Evolutionary conservation across 2,888 invertebrate species (phyloP).

Genomic region (Cerastoderma edule): DNA sequence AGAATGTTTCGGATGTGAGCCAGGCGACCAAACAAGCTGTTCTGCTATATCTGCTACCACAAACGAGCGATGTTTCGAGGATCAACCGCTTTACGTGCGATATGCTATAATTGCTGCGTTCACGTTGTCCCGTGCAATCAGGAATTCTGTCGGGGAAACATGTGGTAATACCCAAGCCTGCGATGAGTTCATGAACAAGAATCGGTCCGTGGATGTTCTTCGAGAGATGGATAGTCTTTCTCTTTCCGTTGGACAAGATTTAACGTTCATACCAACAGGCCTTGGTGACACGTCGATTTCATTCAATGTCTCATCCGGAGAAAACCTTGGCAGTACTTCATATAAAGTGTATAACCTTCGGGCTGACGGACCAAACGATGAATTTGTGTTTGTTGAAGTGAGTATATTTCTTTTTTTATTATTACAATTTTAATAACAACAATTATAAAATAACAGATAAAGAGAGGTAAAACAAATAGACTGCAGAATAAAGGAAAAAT

Average conservation of each 20-base stretch:
- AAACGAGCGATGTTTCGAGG: neutral
- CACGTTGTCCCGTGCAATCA: neutral
- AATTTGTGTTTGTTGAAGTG: neutral
- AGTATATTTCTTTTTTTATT: neutral
- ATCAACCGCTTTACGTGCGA: neutral
- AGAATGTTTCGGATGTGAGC: neutral
- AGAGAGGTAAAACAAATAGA: too few relatives aligned
- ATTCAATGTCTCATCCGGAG: neutral
- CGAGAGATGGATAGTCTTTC: neutral
- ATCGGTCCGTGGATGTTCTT: neutral
- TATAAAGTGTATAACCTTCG: conserved; percentile 8
- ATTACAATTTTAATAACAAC: too few relatives aligned
- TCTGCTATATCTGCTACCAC: neutral
- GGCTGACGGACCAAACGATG: neutral
- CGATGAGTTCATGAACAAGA: neutral
- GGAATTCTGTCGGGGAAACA: neutral
- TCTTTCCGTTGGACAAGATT: neutral
- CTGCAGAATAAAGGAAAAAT: too few relatives aligned
- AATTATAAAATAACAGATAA: too few relatives aligned
- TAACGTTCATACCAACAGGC: neutral
- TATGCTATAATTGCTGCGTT: conserved; percentile 4
- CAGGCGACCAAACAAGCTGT: neutral
- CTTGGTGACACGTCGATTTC: neutral
- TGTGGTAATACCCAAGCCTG: neutral
- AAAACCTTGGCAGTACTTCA: neutral